phyloP scores from a whole-genome alignment of 92 coral and sea anemone genomes.

The Phenganax marumi region DNA sequence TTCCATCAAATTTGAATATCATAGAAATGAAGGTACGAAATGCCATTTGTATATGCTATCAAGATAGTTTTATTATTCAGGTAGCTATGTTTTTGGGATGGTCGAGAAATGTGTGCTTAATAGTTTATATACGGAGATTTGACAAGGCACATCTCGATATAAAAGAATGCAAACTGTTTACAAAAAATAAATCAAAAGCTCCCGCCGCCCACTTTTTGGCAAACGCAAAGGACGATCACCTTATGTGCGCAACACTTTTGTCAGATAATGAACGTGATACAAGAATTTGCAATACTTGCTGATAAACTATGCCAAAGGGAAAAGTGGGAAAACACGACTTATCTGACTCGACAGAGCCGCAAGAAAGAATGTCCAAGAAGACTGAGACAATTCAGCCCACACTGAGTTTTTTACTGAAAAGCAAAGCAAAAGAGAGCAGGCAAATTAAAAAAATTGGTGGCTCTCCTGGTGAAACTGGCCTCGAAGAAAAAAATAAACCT shows the following conservation, averaged over 20 bases:
- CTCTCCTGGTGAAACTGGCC: background rate
- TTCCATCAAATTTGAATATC: too few relatives aligned
- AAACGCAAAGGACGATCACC: too few relatives aligned
- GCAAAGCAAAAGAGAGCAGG: background rate
- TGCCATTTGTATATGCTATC: too few relatives aligned
- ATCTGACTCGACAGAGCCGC: constrained; percentile 4
- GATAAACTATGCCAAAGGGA: background rate
- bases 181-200: too few relatives aligned
- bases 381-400: background rate
- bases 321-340: background rate
- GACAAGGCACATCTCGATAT: too few relatives aligned
- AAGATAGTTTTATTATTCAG: too few relatives aligned
- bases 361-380: background rate
- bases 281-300: constrained; percentile 2
- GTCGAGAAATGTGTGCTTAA: too few relatives aligned
- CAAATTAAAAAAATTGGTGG: background rate
- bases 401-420: background rate
- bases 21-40: too few relatives aligned
- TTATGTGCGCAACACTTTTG: constrained; percentile 1
- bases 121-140: too few relatives aligned
- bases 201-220: too few relatives aligned
- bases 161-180: too few relatives aligned
- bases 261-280: constrained; percentile 1
- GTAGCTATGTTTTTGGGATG: too few relatives aligned
- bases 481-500: background rate